Conservation (phyloP, 2,113 vertebrate species). For the Varanus salvator region DNA sequence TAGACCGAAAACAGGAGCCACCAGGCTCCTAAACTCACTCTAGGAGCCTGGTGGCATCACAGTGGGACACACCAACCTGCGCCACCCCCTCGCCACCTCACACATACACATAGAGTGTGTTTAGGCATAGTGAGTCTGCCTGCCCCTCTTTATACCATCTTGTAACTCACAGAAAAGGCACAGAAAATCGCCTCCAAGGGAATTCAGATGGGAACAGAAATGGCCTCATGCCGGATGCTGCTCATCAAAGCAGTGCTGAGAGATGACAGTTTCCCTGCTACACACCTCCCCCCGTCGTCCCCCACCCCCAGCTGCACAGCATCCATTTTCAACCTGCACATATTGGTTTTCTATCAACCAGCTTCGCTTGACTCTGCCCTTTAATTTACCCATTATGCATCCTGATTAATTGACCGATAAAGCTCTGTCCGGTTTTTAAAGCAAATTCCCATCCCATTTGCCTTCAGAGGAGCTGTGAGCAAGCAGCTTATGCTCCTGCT, state of each 20-base stretch:
- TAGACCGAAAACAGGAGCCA: too few relatives aligned
- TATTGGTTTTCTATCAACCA: conserved; percentile 67
- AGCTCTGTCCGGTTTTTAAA: conserved; percentile 69
- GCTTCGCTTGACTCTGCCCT: conserved; percentile 66
- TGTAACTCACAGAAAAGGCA: neutral
- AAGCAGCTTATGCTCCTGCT: conserved; percentile 58
- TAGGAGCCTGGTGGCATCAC: too few relatives aligned
- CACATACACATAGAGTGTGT: too few relatives aligned
- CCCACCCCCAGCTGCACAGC: neutral
- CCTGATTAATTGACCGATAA: conserved; percentile 74
- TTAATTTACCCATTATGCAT: conserved; percentile 73
- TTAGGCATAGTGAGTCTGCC: too few relatives aligned
- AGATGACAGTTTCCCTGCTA: neutral
- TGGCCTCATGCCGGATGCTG: neutral
- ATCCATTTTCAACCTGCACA: conserved; percentile 45
- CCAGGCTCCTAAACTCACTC: too few relatives aligned
- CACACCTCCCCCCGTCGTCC: too few relatives aligned
- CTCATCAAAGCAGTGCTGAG: neutral
- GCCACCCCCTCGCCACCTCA: neutral
- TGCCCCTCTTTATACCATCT: neutral
- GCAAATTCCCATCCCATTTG: conserved; percentile 70
- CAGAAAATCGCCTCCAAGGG: neutral
- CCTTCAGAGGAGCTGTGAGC: conserved; percentile 63
- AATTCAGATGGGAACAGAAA: neutral
- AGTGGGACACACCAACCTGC: too few relatives aligned